Conservation (phyloP, 2,113 vertebrate genomes). For the Heterocephalus glaber region DNA sequence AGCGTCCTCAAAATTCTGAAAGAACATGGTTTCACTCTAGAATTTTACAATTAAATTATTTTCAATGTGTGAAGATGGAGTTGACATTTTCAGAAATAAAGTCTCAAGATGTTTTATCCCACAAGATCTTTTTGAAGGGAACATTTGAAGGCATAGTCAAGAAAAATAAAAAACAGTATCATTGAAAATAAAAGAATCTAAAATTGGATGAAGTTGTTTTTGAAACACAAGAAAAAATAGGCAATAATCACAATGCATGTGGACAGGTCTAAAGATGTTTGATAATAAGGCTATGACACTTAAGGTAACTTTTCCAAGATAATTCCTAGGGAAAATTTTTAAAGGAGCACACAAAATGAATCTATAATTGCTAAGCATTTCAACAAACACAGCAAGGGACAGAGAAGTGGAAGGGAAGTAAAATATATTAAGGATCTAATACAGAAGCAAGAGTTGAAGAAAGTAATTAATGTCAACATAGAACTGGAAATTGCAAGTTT, state of each 20-base stretch:
- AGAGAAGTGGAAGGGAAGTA: not conserved
- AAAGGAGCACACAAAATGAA: not conserved
- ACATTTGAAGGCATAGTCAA: not conserved
- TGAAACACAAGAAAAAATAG: not conserved
- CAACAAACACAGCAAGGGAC: not conserved
- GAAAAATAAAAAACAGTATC: not conserved
- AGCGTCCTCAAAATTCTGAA: not conserved
- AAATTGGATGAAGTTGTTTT: not conserved
- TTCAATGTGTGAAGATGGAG: not conserved
- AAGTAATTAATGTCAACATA: not conserved
- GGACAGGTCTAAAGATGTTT: not conserved
- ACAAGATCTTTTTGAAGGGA: not conserved
- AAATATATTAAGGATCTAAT: not conserved
- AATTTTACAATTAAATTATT: constrained; percentile 29
- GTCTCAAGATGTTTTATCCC: not conserved
- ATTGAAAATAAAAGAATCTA: not conserved
- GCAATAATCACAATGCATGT: not conserved
- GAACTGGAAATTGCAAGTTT: not conserved
- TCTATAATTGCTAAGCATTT: not conserved
- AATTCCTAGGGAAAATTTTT: not conserved
- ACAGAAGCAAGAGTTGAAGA: not conserved
- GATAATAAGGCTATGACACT: not conserved
- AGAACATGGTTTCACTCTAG: not conserved
- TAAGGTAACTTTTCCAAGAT: not conserved
- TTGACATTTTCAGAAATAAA: not conserved